Conservation (phyloP, 2,113 vertebrate species). For the Myiozetetes cayanensis region DNA sequence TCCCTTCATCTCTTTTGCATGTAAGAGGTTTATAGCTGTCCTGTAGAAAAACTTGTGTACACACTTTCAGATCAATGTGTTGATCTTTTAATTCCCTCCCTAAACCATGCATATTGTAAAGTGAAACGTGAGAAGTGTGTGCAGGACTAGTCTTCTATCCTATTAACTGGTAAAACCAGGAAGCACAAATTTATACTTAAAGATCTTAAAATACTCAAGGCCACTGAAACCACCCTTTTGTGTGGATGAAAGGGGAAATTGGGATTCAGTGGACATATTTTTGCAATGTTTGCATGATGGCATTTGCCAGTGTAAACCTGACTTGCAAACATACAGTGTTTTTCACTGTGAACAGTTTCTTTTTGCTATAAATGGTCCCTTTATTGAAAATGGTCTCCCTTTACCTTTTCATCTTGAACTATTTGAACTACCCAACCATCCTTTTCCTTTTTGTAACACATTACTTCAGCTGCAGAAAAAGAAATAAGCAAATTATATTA, state of each 20-base stretch:
- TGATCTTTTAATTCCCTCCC: neutral
- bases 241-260: neutral
- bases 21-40: neutral
- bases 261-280: neutral
- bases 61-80: neutral
- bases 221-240: neutral
- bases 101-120: neutral
- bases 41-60: neutral
- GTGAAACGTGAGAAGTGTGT: neutral
- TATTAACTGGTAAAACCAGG: neutral
- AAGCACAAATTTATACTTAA: neutral
- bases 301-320: conserved; percentile 29
- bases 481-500: neutral
- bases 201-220: neutral
- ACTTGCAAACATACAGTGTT: neutral
- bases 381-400: neutral
- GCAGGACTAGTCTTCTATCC: neutral
- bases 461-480: neutral
- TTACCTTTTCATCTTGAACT: neutral
- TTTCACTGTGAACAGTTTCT: neutral
- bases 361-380: conserved; percentile 16
- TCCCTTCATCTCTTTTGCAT: neutral
- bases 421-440: neutral
- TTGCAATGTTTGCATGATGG: neutral
- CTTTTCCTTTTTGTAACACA: neutral